Percentiles rank a stretch among this genome's conserved stretches.
phyloP scores from a whole-genome alignment of 2,113 vertebrate species.

The Apodemus speciosus region DNA sequence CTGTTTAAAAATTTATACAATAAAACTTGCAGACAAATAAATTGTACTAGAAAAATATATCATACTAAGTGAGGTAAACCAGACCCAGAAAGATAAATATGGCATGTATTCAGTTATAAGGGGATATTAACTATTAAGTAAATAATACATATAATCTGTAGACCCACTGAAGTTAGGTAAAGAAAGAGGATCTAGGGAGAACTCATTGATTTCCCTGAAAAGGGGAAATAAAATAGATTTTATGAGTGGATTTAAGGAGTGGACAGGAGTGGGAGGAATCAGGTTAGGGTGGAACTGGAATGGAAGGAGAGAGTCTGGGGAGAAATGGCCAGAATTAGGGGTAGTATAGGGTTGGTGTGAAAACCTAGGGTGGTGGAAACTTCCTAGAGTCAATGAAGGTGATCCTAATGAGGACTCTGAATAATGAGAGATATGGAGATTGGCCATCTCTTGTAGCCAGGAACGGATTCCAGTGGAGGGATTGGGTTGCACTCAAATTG shows the following conservation, averaged over 20 bases:
- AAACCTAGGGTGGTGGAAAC: not conserved
- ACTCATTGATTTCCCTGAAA: not conserved
- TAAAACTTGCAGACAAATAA: too few species aligned
- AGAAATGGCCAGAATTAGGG: not conserved
- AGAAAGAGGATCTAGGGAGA: not conserved
- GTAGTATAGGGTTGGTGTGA: not conserved
- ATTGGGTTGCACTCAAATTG: not conserved
- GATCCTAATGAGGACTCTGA: not conserved
- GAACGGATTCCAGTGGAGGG: not conserved
- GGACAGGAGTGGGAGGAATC: not conserved
- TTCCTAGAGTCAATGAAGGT: too few species aligned
- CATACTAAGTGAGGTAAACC: too few species aligned
- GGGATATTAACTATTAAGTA: not conserved
- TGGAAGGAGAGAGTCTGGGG: not conserved
- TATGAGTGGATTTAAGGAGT: not conserved
- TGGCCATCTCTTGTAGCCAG: not conserved
- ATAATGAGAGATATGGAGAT: not conserved
- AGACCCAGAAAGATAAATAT: not conserved
- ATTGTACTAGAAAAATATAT: too few species aligned
- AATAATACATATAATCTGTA: not conserved
- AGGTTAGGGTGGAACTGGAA: not conserved
- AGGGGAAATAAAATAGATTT: not conserved
- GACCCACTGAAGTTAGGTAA: not conserved
- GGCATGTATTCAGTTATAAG: not conserved
- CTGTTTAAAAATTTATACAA: too few species aligned